A percentile compares a stretch with the other conserved stretches of the same genome.
Evolutionary conservation across 2,113 vertebrate genomes (phyloP).

Genomic region (Sapajus apella): DNA sequence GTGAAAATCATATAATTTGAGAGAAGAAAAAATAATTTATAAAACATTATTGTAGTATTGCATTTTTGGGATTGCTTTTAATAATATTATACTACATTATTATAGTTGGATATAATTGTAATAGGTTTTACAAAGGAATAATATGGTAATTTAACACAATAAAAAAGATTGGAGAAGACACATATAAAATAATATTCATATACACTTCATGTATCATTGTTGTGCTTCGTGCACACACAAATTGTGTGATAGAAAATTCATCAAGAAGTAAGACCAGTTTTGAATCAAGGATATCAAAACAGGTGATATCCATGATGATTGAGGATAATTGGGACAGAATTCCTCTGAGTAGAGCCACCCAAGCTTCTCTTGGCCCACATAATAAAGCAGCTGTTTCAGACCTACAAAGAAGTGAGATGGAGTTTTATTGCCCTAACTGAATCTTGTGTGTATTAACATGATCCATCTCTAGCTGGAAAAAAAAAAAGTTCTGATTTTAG

Average conservation of each 20-base stretch:
- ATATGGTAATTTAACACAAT: background rate
- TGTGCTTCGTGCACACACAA: background rate
- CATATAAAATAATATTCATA: conserved; percentile 8
- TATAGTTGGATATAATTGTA: background rate
- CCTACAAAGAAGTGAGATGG: background rate
- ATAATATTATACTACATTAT: background rate
- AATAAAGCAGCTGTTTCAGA: conserved; percentile 56
- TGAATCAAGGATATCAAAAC: conserved; percentile 60
- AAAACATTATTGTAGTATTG: background rate
- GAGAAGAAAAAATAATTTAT: background rate
- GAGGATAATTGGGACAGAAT: conserved; percentile 66
- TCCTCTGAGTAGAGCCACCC: background rate
- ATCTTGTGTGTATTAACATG: conserved; percentile 43
- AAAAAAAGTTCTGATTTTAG: background rate
- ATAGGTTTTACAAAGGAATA: background rate
- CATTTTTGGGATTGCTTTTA: background rate
- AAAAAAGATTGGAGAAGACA: background rate
- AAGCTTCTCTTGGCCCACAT: background rate
- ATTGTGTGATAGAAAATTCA: conserved; percentile 55
- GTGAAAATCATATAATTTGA: conserved; percentile 1
- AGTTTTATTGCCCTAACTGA: background rate
- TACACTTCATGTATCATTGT: background rate
- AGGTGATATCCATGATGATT: conserved; percentile 64
- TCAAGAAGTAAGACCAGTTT: background rate
- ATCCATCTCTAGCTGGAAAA: background rate